phyloP scores from a whole-genome alignment of 2,888 invertebrate genomes.

The Acronicta leporina region DNA sequence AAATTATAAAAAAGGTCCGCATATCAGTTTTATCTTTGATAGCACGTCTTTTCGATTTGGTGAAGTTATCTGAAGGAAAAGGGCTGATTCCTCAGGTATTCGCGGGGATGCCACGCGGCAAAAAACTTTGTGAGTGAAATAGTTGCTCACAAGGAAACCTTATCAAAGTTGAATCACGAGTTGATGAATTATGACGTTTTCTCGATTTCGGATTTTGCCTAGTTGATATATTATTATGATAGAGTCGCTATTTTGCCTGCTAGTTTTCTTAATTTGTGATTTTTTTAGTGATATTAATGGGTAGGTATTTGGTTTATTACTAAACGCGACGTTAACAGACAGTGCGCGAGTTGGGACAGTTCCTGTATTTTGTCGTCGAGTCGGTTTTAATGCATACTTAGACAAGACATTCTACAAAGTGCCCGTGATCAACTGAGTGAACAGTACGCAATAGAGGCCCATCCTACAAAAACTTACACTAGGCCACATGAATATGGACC shows the following conservation, averaged over 20 bases:
- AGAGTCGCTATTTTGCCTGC: too few relatives aligned
- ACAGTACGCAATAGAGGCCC: neutral
- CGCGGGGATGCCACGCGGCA: constrained; percentile 22
- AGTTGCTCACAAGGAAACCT: constrained; percentile 17
- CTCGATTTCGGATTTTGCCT: neutral
- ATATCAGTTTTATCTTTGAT: constrained; percentile 18
- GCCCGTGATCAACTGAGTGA: neutral
- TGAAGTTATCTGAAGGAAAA: constrained; percentile 35
- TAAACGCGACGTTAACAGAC: too few relatives aligned
- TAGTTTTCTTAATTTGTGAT: too few relatives aligned
- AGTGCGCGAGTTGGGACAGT: neutral
- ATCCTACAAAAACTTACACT: neutral
- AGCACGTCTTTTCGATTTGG: constrained; percentile 28
- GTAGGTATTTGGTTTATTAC: too few relatives aligned
- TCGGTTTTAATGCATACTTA: too few relatives aligned
- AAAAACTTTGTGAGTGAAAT: constrained; percentile 25
- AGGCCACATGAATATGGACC: constrained; percentile 11
- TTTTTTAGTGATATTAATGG: too few relatives aligned
- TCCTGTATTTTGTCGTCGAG: neutral
- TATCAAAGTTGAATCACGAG: constrained; percentile 37
- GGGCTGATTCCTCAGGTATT: constrained; percentile 28
- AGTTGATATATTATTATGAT: neutral
- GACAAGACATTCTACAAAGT: too few relatives aligned
- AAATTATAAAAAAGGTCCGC: constrained; percentile 19
- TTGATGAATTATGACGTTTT: constrained; percentile 27